These are phyloP conservation scores for Hydractinia symbiolongicarpus DNA, from an alignment of 30 jellyfish, hydroid and myxozoan genomes.

Conservation along the genomic window DNA sequence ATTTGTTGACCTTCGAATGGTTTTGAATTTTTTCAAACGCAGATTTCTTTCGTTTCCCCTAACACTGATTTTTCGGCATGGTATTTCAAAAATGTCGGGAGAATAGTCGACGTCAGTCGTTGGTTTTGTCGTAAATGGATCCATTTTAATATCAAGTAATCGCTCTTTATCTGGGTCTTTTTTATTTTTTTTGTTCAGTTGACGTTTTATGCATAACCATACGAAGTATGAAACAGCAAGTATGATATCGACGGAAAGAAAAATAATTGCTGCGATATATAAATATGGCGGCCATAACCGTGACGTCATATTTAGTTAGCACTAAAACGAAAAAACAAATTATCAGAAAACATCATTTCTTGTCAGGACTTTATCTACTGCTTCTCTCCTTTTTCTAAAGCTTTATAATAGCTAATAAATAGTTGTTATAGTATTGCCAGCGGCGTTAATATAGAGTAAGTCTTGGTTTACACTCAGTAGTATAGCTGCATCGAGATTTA, in stretches of 20 bases:
- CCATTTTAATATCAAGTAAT: background rate
- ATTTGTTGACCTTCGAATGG: background rate
- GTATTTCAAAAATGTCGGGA: constrained; percentile 17
- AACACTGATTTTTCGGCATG: background rate
- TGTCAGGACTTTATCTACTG: too few relatives aligned
- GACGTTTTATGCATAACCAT: background rate
- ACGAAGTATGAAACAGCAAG: background rate
- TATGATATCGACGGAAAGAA: background rate
- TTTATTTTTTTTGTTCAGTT: background rate
- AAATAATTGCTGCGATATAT: background rate
- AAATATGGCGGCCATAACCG: background rate
- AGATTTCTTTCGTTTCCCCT: constrained; percentile 19
- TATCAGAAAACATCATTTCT: too few relatives aligned
- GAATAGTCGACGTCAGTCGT: background rate
- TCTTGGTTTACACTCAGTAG: too few relatives aligned
- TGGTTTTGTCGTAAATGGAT: background rate
- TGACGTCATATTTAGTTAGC: too few relatives aligned
- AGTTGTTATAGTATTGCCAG: too few relatives aligned
- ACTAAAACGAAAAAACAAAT: too few relatives aligned
- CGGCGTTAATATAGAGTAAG: too few relatives aligned
- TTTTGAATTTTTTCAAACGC: background rate
- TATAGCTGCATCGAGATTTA: too few relatives aligned
- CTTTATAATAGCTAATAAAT: too few relatives aligned
- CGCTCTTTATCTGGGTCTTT: background rate
- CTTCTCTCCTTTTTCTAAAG: too few relatives aligned